Evolutionary conservation across 2,888 invertebrate species (phyloP).

Genomic region (Belgica antarctica): DNA sequence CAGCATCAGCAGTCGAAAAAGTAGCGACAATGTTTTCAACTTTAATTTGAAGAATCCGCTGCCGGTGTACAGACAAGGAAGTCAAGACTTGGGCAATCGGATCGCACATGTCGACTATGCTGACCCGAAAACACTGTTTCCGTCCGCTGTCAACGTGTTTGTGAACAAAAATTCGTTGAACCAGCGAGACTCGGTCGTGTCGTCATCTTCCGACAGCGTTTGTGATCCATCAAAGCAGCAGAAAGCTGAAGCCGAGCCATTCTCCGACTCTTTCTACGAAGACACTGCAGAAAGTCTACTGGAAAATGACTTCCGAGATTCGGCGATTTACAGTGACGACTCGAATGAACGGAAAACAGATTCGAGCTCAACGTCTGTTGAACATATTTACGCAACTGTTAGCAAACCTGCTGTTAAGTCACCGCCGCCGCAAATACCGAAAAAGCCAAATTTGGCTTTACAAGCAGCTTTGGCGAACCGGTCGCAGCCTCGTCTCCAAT

Average conservation of each 20-base stretch:
- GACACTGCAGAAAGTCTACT: conserved; percentile 68
- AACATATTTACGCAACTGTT: conserved; percentile 48
- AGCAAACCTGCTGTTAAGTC: conserved; percentile 19
- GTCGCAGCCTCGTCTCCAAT: not conserved
- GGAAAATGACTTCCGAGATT: conserved; percentile 72
- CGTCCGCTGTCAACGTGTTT: conserved; percentile 59
- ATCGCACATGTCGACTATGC: conserved; percentile 86
- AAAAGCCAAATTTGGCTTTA: conserved; percentile 45
- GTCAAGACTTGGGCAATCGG: conserved; percentile 78
- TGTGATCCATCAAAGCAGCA: conserved; percentile 42
- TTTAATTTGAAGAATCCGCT: conserved; percentile 34
- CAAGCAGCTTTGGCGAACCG: conserved; percentile 45
- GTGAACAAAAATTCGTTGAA: conserved; percentile 62
- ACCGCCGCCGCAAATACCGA: conserved; percentile 45
- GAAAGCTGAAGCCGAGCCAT: conserved; percentile 20
- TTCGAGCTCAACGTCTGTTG: conserved; percentile 43
- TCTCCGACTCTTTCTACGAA: conserved; percentile 70
- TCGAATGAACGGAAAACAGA: conserved; percentile 51
- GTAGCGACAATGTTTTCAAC: conserved; percentile 12
- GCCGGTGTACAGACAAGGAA: conserved; percentile 72
- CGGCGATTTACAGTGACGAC: conserved; percentile 77
- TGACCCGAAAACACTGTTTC: conserved; percentile 70
- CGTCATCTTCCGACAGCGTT: conserved; percentile 55
- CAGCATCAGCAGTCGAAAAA: conserved; percentile 33
- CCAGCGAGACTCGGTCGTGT: conserved; percentile 54